phyloP scores from a whole-genome alignment of 2,113 vertebrate species.

The Erythrolamprus reginae region DNA sequence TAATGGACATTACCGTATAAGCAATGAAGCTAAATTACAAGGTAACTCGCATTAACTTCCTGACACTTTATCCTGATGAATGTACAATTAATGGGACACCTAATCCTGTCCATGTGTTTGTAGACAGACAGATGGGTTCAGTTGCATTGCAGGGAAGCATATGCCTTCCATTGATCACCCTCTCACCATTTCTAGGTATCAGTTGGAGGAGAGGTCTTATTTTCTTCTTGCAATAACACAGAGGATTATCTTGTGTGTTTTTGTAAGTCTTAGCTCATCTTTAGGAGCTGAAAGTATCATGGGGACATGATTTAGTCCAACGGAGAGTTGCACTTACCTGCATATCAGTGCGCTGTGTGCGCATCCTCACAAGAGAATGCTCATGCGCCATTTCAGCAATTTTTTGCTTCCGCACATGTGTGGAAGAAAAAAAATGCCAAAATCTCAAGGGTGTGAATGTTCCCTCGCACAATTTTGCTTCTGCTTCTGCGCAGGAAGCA shows the following conservation, averaged over 20 bases:
- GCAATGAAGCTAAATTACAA: slow-evolving; percentile 60
- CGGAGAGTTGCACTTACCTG: too few species aligned
- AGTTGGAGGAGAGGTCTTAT: background rate
- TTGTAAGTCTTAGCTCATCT: background rate
- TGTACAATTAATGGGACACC: slow-evolving; percentile 60
- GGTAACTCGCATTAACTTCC: slow-evolving; percentile 53
- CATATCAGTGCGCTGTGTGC: too few species aligned
- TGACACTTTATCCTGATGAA: slow-evolving; percentile 62
- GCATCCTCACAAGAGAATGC: too few species aligned
- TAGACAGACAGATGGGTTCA: slow-evolving; percentile 52
- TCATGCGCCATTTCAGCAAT: too few species aligned
- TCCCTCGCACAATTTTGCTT: too few species aligned
- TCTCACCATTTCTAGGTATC: background rate
- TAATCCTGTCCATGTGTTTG: slow-evolving; percentile 39
- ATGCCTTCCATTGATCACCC: slow-evolving; percentile 43
- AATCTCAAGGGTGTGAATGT: too few species aligned
- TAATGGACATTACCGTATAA: slow-evolving; percentile 37
- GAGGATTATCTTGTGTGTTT: background rate
- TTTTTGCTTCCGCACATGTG: too few species aligned
- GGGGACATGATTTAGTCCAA: too few species aligned
- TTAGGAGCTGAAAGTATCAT: background rate
- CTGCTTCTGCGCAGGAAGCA: too few species aligned
- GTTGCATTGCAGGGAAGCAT: slow-evolving; percentile 8
- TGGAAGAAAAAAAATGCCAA: too few species aligned
- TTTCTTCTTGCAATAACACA: background rate